phyloP scores from a whole-genome alignment of 1,140 invertebrate genomes.

The Rhopalosiphum padi region DNA sequence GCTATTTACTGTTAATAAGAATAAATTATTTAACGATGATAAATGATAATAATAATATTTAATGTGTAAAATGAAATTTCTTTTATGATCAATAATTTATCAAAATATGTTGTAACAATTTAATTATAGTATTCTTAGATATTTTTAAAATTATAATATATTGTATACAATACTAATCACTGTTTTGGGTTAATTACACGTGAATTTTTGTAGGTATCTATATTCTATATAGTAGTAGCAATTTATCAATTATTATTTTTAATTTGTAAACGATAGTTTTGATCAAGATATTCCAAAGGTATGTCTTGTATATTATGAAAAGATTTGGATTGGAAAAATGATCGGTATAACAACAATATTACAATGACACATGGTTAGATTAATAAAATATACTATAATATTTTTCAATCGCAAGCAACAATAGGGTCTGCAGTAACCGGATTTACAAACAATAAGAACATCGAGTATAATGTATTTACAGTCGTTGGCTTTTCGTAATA shows the following conservation, averaged over 20 bases:
- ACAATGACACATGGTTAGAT: not conserved
- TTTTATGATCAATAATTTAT: not conserved
- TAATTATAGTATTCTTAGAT: not conserved
- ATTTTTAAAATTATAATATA: not conserved
- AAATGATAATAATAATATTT: not conserved
- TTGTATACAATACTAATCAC: not conserved
- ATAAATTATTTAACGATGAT: not conserved
- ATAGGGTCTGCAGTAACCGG: not conserved
- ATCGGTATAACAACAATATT: not conserved
- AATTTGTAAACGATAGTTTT: not conserved
- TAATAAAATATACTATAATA: slow-evolving; percentile 26
- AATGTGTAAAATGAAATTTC: not conserved
- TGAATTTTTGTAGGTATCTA: not conserved
- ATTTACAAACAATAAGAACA: not conserved
- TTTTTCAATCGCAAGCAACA: not conserved
- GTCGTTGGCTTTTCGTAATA: not conserved
- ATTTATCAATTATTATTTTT: not conserved
- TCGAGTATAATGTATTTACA: slow-evolving; percentile 3
- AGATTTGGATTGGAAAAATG: not conserved
- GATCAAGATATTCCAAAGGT: not conserved
- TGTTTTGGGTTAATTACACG: not conserved
- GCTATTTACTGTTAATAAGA: not conserved
- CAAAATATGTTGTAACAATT: not conserved
- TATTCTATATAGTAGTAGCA: not conserved
- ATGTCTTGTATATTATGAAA: not conserved